phyloP scores from a whole-genome alignment of 2,113 vertebrate species.

The Megaceryle maxima region DNA sequence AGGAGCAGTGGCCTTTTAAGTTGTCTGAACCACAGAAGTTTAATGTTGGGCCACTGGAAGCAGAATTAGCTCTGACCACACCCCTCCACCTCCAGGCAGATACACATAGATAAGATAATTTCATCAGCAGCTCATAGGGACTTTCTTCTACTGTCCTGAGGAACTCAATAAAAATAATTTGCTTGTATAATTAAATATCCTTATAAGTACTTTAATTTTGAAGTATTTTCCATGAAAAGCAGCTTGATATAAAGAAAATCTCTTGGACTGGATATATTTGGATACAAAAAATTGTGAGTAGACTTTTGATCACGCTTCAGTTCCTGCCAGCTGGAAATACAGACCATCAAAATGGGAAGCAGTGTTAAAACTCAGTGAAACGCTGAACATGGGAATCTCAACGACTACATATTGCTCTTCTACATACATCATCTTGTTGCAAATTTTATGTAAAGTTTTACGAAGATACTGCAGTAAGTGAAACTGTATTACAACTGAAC shows the following conservation, averaged over 20 bases:
- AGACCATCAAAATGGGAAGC: constrained; percentile 18
- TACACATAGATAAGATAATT: background rate
- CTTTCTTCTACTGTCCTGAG: background rate
- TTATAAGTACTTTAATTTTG: background rate
- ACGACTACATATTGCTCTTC: background rate
- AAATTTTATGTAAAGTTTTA: background rate
- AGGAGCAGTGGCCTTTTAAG: background rate
- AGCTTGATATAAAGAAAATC: constrained; percentile 21
- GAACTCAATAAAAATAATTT: background rate
- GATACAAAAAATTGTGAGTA: background rate
- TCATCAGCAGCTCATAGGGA: background rate
- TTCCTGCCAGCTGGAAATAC: constrained; percentile 48
- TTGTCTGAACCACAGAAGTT: background rate
- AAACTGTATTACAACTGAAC: background rate
- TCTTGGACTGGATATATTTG: constrained; percentile 43
- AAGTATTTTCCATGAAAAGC: background rate
- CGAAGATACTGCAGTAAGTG: background rate
- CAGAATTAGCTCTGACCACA: background rate
- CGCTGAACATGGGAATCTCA: background rate
- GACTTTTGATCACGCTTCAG: constrained; percentile 45
- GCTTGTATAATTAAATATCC: background rate
- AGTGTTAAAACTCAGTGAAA: background rate
- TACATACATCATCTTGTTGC: background rate
- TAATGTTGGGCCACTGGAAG: background rate
- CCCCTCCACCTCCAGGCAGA: background rate